Base-by-base conservation (phyloP, 2,888 invertebrate genomes). In the Nemapogon koenigi region DNA sequence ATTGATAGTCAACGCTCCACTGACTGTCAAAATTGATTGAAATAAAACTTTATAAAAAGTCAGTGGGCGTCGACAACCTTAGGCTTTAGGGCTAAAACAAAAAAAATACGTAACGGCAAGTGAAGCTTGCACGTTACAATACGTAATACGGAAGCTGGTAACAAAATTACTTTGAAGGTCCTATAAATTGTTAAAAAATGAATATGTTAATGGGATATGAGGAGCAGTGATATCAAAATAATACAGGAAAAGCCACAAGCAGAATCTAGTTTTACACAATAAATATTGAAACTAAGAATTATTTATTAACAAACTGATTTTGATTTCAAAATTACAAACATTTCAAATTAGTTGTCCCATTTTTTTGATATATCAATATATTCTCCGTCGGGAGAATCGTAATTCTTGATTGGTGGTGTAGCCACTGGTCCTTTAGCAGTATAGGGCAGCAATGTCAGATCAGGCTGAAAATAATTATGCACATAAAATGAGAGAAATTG, bases 351-450 rank as follows among this genome's bases (percentile, higher is more conserved):
- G 49, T 81, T 82, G 43, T 86, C 83, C 90, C 91, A 93, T 55
- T 89, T 90, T 61, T 84, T 90, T 0, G 92, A 86, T 18, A 89
- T 75, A 59, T 96, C 90, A 15, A 85, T 61, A 57, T 94, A 97
- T 52, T 96, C 94, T 26, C 98, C 98, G 68, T 98, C 97, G 0
- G 93, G 91, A 31, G 87, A 83, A 1, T 83, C 81, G 59, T 94
- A 97, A 44, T 85, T 81, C 53, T 86, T 81, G 41, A 94, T 89
- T 0, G 94, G 86, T 2, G 96, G 94, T 1, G 95, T 95, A 17
- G 86, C 76, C 0, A 88, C 83, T 0, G 97, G 92, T 0, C 97
- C 96, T 40, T 76, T 80, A 2, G 82, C 56, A 14, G 79, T 73
- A 48, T 85, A 85, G 0, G 94, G 91, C 16, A 95, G 53, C 22